phyloP scores from a whole-genome alignment of 2,888 invertebrate species.

The Eretmocerus hayati region DNA sequence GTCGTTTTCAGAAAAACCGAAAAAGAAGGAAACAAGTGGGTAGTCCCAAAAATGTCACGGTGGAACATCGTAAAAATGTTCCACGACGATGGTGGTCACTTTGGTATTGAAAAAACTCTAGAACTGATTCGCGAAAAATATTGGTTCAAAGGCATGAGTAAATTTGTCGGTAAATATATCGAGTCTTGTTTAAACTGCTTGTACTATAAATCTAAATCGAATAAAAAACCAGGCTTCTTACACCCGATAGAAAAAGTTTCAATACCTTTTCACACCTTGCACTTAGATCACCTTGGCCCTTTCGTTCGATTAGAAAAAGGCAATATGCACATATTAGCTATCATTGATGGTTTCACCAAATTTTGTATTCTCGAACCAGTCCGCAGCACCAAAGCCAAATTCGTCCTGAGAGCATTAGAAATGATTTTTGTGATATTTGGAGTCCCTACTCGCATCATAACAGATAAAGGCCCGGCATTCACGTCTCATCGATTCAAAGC shows the following conservation, averaged over 20 bases:
- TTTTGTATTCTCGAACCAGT: conserved; percentile 35
- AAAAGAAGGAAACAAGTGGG: no score
- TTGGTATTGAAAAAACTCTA: no score
- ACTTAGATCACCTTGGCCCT: no score
- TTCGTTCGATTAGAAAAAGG: no score
- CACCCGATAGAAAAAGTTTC: conserved; percentile 44
- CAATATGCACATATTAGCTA: conserved; percentile 32
- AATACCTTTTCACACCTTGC: no score
- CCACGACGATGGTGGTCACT: no score
- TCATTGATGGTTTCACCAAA: conserved; percentile 41
- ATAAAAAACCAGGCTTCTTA: conserved; percentile 33
- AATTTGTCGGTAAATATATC: conserved; percentile 41
- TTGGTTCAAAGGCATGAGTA: conserved; percentile 40
- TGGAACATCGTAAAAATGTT: no score
- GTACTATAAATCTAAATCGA: conserved; percentile 31
- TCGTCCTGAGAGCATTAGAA: conserved; percentile 29
- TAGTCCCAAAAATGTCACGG: no score
- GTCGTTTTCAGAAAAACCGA: no score
- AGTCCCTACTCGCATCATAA: conserved; percentile 31
- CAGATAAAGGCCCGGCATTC: conserved; percentile 40
- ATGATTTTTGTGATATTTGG: conserved; percentile 32
- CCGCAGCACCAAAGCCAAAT: conserved; percentile 29
- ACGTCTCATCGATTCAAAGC: conserved; percentile 34
- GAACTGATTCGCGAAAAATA: no score
- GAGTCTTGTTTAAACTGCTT: conserved; percentile 40